Base-by-base conservation (phyloP, 2,113 vertebrate genomes). In the Barbus barbus region DNA sequence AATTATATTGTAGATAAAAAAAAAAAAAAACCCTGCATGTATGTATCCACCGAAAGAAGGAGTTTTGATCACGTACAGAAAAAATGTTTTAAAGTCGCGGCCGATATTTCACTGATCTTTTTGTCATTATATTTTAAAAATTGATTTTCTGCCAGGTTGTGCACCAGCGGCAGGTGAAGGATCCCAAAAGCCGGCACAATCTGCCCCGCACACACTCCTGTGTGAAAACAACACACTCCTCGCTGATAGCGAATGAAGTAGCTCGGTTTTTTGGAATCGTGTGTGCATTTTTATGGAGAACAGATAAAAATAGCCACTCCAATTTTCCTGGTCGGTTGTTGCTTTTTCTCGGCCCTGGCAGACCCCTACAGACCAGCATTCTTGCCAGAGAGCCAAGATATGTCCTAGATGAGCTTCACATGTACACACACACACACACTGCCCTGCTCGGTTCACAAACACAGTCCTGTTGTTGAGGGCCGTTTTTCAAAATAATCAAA, bases 321-420 rank as follows among this genome's bases (percentile, higher is more conserved):
- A 82, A 78, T 86, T 87, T 73, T 87, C 48, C 84, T 63, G 41
- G 83, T 85, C 83, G 24, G 88, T 88, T 87, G 85, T 88, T 87
- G 86, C 81, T 86, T 88, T 87, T 87, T 86, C 86, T 77, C 82
- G 74, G 83, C 83, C 85, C 86, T 90, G 90, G 86, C 87, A 89
- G 88, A 87, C 89, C 87, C 89, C 74, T 85, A 82, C 85, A 89
- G 85, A 87, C 87, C 85, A 78, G 53, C 88, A 88, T 90, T 91
- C 88, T 85, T 89, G 89, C 90, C 88, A 85, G 76, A 83, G 87
- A 91, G 87, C 87, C 90, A 89, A 90, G 87, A 89, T 86, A 84
- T 71, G 74, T 86, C 83, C 80, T 86, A 87, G 82, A 86, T 77
- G 8, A 75, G 85, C 86, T 85, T 69, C 75, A 79, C 76, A 84